Evolutionary conservation across 2,797 vertebrate genomes (phyloP).

Genomic region (Buphagus erythrorhynchus): DNA sequence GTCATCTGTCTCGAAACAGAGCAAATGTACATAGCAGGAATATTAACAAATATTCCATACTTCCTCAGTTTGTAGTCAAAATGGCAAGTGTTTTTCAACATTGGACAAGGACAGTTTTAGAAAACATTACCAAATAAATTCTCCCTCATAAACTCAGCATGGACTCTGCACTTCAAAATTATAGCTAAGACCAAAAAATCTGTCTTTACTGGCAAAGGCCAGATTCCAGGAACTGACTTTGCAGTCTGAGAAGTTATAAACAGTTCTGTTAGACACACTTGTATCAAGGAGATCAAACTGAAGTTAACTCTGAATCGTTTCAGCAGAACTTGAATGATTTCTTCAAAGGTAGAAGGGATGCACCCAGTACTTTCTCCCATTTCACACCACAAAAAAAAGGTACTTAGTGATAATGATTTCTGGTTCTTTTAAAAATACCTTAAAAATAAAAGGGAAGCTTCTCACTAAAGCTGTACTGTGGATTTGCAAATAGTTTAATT

Average conservation of each 20-base stretch:
- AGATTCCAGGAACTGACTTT: not conserved
- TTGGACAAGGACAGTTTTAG: not conserved
- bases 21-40: not conserved
- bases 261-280: not conserved
- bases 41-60: not conserved
- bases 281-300: not conserved
- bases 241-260: not conserved
- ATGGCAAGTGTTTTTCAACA: not conserved
- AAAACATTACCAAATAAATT: not conserved
- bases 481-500: not conserved
- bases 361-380: not conserved
- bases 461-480: not conserved
- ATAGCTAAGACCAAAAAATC: not conserved
- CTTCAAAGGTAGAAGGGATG: not conserved
- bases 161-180: not conserved
- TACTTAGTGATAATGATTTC: not conserved
- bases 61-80: not conserved
- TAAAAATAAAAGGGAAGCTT: not conserved
- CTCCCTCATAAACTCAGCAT: not conserved
- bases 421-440: not conserved
- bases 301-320: not conserved
- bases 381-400: not conserved
- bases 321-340: not conserved
- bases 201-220: not conserved
- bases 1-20: not conserved